Evolutionary conservation across 2,113 vertebrate species (phyloP), one percentile per base, ranked within the genome.

Genomic region (Campylomormyrus numenius): DNA sequence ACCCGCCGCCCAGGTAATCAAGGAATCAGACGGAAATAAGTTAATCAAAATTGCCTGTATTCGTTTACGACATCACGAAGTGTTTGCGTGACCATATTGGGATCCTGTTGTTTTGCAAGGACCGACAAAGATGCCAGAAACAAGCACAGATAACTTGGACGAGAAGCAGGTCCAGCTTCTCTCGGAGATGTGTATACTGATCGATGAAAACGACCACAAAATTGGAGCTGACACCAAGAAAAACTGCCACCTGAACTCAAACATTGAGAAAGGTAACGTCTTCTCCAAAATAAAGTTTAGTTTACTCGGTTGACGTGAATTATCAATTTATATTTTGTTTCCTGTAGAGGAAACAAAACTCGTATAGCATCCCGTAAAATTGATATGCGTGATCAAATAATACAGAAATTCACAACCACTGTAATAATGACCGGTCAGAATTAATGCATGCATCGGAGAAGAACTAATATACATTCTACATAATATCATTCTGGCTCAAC

Each of bases 171-270:
- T 98, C 90, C 95, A 96, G 93, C 96, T 99, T 24, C 93, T 99
- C 91, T 91, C 97, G 0, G 98, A 99, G 95, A 98, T 98, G 98
- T 99, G 98, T 92, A 99, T 99, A 92, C 93, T 99, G n/a, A 96
- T 98, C 0, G 97, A 99, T 39, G 97, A 98, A 90, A 92, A 98
- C 9, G 98, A 99, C 92, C 92, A 92, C 0, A 96, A 92, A 91
- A 95, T 97, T 1, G 98, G 98, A 84, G 97, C 97, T 0, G 98
- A 99, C 27, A 98, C 96, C 15, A 99, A 99, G 94, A 99, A 98
- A 89, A 99, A 99, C 94, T 99, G 98, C 89, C 98, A 99, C 87
- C 94, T 99, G 39, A 99, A 99, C 91, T 95, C 96, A 52, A 99
- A 99, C 93, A 99, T 99, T 24, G 95, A 98, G 77, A 98, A 97